Evolutionary conservation across 1,140 invertebrate species (phyloP).

Genomic region (Drosophila busckii): DNA sequence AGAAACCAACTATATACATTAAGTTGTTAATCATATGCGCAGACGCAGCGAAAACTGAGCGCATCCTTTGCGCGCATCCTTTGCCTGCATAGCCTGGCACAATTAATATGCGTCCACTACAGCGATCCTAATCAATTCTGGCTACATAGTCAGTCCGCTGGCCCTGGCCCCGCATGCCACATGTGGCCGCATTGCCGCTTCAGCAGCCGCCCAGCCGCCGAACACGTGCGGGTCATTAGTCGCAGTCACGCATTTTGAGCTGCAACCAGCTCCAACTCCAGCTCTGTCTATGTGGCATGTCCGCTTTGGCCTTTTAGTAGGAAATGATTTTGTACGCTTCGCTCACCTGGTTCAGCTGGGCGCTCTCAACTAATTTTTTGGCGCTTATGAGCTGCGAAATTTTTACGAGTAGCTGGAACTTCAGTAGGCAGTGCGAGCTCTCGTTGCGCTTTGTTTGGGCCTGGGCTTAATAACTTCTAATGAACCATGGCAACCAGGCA

Average conservation of each 20-base stretch:
- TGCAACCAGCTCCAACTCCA: constrained; percentile 30
- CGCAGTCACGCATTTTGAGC: constrained; percentile 76
- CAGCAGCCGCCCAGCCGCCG: background rate
- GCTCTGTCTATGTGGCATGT: constrained; percentile 37
- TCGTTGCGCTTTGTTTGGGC: constrained; percentile 40
- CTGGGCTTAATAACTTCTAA: constrained; percentile 59
- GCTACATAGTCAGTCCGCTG: constrained; percentile 39
- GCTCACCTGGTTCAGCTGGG: constrained; percentile 45
- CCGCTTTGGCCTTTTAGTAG: constrained; percentile 71
- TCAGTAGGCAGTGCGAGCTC: constrained; percentile 3
- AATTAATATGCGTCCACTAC: constrained; percentile 77
- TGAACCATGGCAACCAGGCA: constrained; percentile 49
- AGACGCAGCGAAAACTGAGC: constrained; percentile 31
- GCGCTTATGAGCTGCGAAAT: constrained; percentile 70
- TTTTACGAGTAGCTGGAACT: constrained; percentile 74
- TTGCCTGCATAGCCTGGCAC: constrained; percentile 55
- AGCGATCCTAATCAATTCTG: constrained; percentile 76
- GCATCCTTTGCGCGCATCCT: constrained; percentile 60
- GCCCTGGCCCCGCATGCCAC: background rate
- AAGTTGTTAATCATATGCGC: constrained; percentile 76
- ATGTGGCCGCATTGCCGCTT: background rate
- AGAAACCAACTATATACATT: constrained; percentile 51
- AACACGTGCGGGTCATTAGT: constrained; percentile 77
- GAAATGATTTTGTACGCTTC: constrained; percentile 77
- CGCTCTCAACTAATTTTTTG: constrained; percentile 35